A percentile compares a stretch with the other conserved stretches of the same genome.
phyloP scores from a whole-genome alignment of 2,113 vertebrate species.

The Rallus limicola region DNA sequence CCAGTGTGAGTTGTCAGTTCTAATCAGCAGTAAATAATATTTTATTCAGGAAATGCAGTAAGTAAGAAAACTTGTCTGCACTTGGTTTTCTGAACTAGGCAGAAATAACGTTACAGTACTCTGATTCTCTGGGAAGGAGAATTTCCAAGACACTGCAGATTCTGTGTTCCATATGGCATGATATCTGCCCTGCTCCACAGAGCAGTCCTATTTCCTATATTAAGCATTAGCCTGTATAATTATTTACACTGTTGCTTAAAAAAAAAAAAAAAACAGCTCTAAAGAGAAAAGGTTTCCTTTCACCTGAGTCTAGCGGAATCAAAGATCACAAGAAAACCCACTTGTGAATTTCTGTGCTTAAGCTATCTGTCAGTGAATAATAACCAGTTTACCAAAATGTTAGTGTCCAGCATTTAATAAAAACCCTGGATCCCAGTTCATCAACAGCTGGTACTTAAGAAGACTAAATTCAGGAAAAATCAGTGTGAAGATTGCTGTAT shows the following conservation, averaged over 20 bases:
- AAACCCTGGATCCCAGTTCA: not conserved
- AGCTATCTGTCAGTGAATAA: not conserved
- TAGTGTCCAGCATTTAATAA: not conserved
- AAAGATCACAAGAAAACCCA: not conserved
- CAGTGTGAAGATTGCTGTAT: not conserved
- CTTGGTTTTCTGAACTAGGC: not conserved
- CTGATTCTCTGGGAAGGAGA: not conserved
- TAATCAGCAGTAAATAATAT: not conserved
- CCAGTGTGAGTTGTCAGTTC: not conserved
- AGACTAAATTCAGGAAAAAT: not conserved
- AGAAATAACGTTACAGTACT: not conserved
- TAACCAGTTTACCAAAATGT: not conserved
- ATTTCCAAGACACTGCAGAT: not conserved
- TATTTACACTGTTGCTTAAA: not conserved
- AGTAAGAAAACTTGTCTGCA: not conserved
- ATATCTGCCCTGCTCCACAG: not conserved
- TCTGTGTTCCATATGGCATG: not conserved
- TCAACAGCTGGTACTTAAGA: not conserved
- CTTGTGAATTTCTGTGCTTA: not conserved
- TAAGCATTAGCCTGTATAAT: not conserved
- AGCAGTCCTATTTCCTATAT: not conserved
- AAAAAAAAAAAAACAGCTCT: not conserved
- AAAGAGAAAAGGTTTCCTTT: not conserved
- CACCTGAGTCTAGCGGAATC: not conserved
- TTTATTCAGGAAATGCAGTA: not conserved